Evolutionary conservation across 2,888 invertebrate species (phyloP), one percentile per base, ranked within the genome.

Genomic region (Hyppa rectilinea): DNA sequence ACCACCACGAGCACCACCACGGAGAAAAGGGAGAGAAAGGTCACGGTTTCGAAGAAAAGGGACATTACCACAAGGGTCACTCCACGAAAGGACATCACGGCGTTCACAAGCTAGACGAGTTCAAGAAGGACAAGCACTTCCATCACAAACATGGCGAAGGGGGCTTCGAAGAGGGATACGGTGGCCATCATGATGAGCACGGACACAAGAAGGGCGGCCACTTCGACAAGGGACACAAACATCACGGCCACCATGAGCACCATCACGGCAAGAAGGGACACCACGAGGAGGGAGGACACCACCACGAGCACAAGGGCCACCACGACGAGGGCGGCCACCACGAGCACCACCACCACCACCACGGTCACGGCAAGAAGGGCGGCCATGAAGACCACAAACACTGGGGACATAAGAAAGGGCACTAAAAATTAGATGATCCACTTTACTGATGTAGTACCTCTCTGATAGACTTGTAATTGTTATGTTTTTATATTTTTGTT

Each of bases 71-170:
- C 81, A 98, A 98, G 87, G 98, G 98, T 0, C 98, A 98, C 93
- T 97, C 97, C 85, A 98, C 98, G 72, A 98, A 98, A 90, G 98
- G 98, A 61, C 98, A 98, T 85, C 98, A 98, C 89, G 97, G 98
- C 81, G 96, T 98, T 2, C 98, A 98, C 93, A 98, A 98, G 91
- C 90, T 97, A 90, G 98, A 98, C 91, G 98, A 98, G 91, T 98
- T 97, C 93, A 98, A 98, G 90, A 98, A 98, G 90, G 97, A 98
- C 86, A 98, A 98, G 87, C 97, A 98, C 90, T 98, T 98, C 97
- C 98, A 97, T 91, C 98, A 98, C 85, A 98, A 98, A 91, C 97
- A 98, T 85, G 98, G 98, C 84, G 97, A 97, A 82, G 97, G 97
- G 65, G 98, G 97, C 0, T 97, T 97, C 87, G 97, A 98, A 89